Base-by-base conservation (phyloP, 2,888 invertebrate species). In the Beris morrisii region DNA sequence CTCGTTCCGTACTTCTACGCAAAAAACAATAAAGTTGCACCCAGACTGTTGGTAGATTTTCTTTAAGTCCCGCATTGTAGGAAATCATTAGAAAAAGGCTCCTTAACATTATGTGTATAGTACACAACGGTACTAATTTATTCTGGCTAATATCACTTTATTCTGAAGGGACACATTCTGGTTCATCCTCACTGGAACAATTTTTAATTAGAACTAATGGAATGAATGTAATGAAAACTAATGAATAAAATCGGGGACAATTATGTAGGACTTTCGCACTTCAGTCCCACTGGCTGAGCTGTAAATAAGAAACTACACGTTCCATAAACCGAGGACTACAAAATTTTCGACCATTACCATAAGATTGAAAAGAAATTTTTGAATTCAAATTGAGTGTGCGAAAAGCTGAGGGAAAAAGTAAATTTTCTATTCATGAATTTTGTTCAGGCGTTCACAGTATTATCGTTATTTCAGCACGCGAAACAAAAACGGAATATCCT, bases 141-240 rank as follows among this genome's bases (percentile, higher is more conserved):
- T 48, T 48, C 13, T 31, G 46, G n/a, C 22, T 53, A 53, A 53
- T 48, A 59, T 59, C 13, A n/a, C 9, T 46, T 15, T 30, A 32
- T n/a, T 32, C 32, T 15, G 30, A 15, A 45, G 44, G 57, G 28
- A 45, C 46, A 57, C 57, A 45, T 38, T 57, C 46, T 12, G 28
- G 53, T 53, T 9, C 28, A 28, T 45, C 12, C 57, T 57, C 46
- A 11, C 11, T n/a, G 11, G 46, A 59, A 31, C 4, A 46, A 30
- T 59, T 59, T 59, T 59, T 59, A 59, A 59, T 59, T 59, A 59
- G 48, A 48, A 32, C 58, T 59, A 48, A 59, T 59, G 58, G 58
- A n/a, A 30, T 30, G 9, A 46, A 30, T 28, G 38, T 48, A 28
- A 59, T 48, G 48, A 31, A 31, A 48, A 46, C 28, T 3, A 46